Percentiles rank a stretch among this genome's conserved stretches.
Conservation (phyloP, 2,888 invertebrate species). For the Limenitis camilla region DNA sequence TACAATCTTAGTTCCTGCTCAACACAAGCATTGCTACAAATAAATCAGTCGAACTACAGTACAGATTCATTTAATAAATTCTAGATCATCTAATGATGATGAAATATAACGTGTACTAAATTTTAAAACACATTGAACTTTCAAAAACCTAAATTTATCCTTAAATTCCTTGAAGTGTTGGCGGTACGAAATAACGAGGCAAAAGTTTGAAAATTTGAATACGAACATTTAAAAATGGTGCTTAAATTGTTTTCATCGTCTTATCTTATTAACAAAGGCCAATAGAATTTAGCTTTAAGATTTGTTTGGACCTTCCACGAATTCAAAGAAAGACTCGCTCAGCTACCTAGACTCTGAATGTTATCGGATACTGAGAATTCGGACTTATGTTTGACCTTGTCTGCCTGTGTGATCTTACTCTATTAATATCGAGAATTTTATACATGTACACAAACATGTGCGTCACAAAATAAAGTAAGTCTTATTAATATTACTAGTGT, state of each 20-base stretch:
- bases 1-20: too few relatives aligned
- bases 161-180: too few relatives aligned
- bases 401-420: conserved; percentile 12
- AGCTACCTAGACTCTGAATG: conserved; percentile 11
- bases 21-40: too few relatives aligned
- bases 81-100: too few relatives aligned
- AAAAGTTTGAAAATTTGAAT: background rate
- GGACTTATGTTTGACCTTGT: conserved; percentile 18
- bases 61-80: too few relatives aligned
- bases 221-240: background rate
- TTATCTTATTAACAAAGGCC: conserved; percentile 8
- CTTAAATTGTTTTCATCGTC: conserved; percentile 4
- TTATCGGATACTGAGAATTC: conserved; percentile 20
- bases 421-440: conserved; percentile 8
- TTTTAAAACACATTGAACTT: too few relatives aligned
- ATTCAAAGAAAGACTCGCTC: conserved; percentile 6
- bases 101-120: too few relatives aligned
- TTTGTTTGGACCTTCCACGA: conserved; percentile 19
- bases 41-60: too few relatives aligned
- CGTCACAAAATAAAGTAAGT: background rate
- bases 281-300: conserved; percentile 6
- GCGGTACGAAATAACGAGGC: too few relatives aligned
- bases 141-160: too few relatives aligned
- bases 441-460: background rate
- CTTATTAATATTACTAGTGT: too few relatives aligned